phyloP scores from a whole-genome alignment of 2,888 invertebrate species.

The Chalcosyrphus nemorum region DNA sequence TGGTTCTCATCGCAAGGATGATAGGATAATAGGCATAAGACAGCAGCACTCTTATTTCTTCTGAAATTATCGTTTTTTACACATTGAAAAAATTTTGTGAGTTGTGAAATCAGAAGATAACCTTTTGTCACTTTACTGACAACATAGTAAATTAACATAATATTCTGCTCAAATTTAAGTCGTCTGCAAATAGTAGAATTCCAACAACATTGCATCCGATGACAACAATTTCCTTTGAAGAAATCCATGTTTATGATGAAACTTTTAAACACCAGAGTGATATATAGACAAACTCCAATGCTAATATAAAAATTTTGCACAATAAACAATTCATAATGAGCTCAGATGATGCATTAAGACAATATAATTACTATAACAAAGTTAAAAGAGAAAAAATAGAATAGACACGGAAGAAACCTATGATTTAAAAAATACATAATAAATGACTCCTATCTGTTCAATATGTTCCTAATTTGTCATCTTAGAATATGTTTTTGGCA shows the following conservation, averaged over 20 bases:
- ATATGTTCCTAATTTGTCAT: background rate
- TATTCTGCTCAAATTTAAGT: too few relatives aligned
- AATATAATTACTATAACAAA: background rate
- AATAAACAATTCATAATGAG: background rate
- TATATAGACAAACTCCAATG: background rate
- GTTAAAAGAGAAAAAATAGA: background rate
- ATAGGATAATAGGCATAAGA: too few relatives aligned
- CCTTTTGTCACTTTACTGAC: too few relatives aligned
- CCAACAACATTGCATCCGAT: background rate
- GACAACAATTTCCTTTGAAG: background rate
- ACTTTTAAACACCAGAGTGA: background rate
- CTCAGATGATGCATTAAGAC: background rate
- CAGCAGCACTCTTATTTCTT: too few relatives aligned
- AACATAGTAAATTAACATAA: too few relatives aligned
- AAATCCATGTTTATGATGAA: background rate
- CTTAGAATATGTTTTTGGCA: background rate
- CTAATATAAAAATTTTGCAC: background rate
- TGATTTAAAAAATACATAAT: background rate
- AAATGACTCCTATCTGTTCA: background rate
- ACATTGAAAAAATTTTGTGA: too few relatives aligned
- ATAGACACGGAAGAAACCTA: background rate
- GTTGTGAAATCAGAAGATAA: too few relatives aligned
- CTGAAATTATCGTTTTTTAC: too few relatives aligned
- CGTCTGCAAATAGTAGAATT: background rate
- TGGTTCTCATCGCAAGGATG: too few relatives aligned